Conservation (phyloP, 2,113 vertebrate species). For the Notarius lentiginosus region DNA sequence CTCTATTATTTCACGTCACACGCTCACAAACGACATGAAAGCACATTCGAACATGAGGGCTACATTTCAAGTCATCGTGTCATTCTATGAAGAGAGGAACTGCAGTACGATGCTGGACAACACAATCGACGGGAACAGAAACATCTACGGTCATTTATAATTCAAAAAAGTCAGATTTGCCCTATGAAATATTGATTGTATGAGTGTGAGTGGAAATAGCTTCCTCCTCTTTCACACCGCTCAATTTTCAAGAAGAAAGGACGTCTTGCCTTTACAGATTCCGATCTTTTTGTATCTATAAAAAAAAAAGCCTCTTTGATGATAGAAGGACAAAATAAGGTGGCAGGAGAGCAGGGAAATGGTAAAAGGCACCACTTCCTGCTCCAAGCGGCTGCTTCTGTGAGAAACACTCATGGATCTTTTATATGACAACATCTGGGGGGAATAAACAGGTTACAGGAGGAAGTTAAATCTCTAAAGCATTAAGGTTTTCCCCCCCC, state of each 20-base stretch:
- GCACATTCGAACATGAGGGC: slow-evolving; percentile 24
- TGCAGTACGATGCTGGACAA: not conserved
- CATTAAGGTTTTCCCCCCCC: not conserved
- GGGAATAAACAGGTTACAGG: slow-evolving; percentile 19
- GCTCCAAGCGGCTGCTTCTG: slow-evolving; percentile 7
- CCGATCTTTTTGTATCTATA: too few species aligned
- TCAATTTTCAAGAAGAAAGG: not conserved
- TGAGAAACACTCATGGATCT: not conserved
- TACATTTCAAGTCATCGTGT: not conserved
- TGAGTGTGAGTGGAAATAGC: slow-evolving; percentile 30
- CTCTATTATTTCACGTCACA: slow-evolving; percentile 20
- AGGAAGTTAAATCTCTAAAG: not conserved
- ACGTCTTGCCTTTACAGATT: not conserved
- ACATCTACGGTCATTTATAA: not conserved
- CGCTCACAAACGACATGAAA: slow-evolving; percentile 29
- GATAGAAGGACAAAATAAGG: not conserved
- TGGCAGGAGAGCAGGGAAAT: not conserved
- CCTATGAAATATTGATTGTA: slow-evolving; percentile 39
- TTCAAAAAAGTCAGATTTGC: slow-evolving; percentile 6
- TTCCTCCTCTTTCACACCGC: slow-evolving; percentile 18
- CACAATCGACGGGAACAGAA: not conserved
- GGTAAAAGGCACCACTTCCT: slow-evolving; percentile 25
- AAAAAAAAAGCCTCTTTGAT: not conserved
- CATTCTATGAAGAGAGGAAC: not conserved
- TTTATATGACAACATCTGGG: not conserved